Evolutionary conservation across 2,797 vertebrate species (phyloP).

Genomic region (Pseudomugil gertrudae): DNA sequence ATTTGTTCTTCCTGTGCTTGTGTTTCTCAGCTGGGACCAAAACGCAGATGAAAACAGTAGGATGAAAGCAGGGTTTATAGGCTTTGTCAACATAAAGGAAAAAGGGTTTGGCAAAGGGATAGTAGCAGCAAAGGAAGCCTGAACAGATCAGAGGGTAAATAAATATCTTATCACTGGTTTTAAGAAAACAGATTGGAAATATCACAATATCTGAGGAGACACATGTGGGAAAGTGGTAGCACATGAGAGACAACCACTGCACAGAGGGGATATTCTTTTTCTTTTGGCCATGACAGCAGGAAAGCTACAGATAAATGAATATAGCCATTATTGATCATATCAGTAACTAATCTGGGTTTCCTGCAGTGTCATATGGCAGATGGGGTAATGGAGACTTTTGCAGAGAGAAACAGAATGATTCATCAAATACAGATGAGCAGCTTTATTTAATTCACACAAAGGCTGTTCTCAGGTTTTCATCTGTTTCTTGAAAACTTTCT

Average conservation of each 20-base stretch:
- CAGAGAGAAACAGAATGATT: not conserved
- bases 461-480: not conserved
- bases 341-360: too few species aligned
- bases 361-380: not conserved
- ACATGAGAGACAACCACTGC: too few species aligned
- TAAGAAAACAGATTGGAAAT: not conserved
- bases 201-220: not conserved
- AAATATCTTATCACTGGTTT: constrained; percentile 8
- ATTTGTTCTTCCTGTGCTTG: constrained; percentile 12
- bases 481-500: not conserved
- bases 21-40: constrained; percentile 3
- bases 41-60: constrained; percentile 17
- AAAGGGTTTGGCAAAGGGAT: constrained; percentile 5
- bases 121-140: constrained; percentile 7
- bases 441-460: not conserved
- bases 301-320: not conserved
- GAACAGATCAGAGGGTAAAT: not conserved
- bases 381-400: not conserved
- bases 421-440: constrained; percentile 7
- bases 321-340: not conserved
- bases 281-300: not conserved
- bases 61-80: constrained; percentile 31
- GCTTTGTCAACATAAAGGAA: constrained; percentile 24
- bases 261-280: too few species aligned
- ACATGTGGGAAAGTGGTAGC: too few species aligned